These are phyloP conservation scores for Leptothorax acervorum DNA, from an alignment of 2,888 invertebrate genomes.

Conservation along the genomic window DNA sequence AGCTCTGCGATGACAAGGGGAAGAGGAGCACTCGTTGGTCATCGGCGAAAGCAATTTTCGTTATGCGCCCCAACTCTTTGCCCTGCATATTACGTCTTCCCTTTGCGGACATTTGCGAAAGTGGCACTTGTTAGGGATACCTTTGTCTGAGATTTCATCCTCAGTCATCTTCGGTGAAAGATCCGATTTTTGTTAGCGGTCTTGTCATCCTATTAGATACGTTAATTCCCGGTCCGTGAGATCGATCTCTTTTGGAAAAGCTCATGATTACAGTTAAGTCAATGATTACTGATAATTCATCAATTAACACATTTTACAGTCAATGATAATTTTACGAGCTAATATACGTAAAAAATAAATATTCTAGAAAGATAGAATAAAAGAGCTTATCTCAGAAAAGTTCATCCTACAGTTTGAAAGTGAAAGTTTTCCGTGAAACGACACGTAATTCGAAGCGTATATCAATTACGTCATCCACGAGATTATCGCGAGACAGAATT, in stretches of 20 bases:
- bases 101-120: conserved; percentile 6
- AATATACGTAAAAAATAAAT: neutral
- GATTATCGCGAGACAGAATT: conserved; percentile 23
- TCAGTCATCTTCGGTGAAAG: neutral
- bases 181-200: neutral
- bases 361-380: neutral
- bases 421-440: neutral
- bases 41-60: conserved; percentile 32
- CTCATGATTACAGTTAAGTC: neutral
- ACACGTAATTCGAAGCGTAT: neutral
- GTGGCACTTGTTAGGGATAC: neutral
- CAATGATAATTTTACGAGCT: neutral
- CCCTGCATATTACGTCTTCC: conserved; percentile 1
- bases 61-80: neutral
- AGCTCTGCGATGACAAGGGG: neutral
- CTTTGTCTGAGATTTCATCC: neutral
- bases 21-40: neutral
- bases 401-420: neutral
- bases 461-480: conserved; percentile 7
- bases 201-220: neutral
- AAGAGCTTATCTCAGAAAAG: neutral
- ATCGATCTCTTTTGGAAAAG: neutral
- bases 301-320: neutral
- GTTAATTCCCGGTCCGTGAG: neutral
- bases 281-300: neutral